Base-by-base conservation (phyloP, 1,140 invertebrate genomes). In the Neodiprion pinetum region DNA sequence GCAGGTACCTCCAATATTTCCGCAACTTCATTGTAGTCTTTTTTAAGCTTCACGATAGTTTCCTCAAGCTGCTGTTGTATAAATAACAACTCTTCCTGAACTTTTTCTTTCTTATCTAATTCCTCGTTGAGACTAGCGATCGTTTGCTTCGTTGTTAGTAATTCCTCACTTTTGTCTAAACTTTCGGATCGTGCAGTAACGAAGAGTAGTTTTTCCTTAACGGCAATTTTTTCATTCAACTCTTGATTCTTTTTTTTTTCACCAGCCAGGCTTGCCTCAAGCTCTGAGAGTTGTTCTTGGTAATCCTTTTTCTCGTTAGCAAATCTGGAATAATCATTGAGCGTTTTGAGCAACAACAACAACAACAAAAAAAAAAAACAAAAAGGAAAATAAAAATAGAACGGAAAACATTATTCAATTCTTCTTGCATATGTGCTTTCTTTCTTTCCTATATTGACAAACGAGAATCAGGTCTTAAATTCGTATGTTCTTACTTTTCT, bases 401-500 rank as follows among this genome's bases (percentile, higher is more conserved):
- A 40, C 5, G 28, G 28, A 4, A 40, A 40, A 40, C 28, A 40
- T 3, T 40, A 40, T 40, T 40, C 28, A 5, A 40, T 40, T 40
- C 28, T 21, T 21, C 17, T 21, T 21, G 17, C 17, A 21, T 21
- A 21, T 21, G 17, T 21, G 17, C 17, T 21, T 21, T 21, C 17
- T 21, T 21, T 21, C 17, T 21, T 21, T 21, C 17, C 17, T 21
- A 21, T 21, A 21, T 21, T 21, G 17, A 1, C 17, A 21, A 21
- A 21, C 17, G 17, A 21, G 17, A 5, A 40, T 40, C 5, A 40
- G 28, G 28, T 40, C 28, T 40, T 40, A 5, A 12, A 61, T 14
- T 61, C 11, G 0, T 17, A 9, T 5, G 23, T 69, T 65, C 72
- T 53, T 80, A 86, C 85, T 77, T 86, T 72, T 82, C 77, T 70